A percentile compares a stretch with the other conserved stretches of the same genome.
Conservation (phyloP, 1,140 invertebrate species). For the Mycetomoellerius zeteki region DNA sequence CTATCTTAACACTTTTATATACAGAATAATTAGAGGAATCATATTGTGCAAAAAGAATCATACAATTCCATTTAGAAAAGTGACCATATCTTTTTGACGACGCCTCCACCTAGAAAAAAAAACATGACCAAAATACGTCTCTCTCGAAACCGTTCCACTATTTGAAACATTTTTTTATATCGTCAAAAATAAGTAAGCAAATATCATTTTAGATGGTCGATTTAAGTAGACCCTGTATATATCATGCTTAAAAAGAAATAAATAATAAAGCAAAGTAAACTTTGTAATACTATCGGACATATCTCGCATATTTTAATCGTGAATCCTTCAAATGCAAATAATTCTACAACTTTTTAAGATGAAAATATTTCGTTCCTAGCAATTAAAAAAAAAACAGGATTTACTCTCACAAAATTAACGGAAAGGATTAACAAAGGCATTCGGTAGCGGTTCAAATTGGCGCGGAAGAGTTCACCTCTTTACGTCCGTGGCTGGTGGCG, state of each 20-base stretch:
- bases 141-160: no score
- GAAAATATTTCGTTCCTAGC: background rate
- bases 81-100: no score
- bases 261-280: background rate
- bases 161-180: no score
- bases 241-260: background rate
- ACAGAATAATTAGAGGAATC: no score
- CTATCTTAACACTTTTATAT: no score
- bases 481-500: conserved; percentile 2
- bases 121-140: no score
- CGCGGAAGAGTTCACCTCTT: conserved; percentile 36
- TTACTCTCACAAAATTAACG: background rate
- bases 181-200: no score
- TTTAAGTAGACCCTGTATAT: no score
- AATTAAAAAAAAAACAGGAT: background rate
- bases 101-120: no score
- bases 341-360: background rate
- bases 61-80: no score
- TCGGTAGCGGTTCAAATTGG: background rate
- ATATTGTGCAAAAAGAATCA: no score
- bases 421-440: background rate
- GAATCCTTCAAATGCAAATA: background rate
- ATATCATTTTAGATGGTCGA: no score
- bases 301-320: background rate
- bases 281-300: background rate